Evolutionary conservation across 2,797 vertebrate genomes (phyloP).

Genomic region (Acridotheres tristis): DNA sequence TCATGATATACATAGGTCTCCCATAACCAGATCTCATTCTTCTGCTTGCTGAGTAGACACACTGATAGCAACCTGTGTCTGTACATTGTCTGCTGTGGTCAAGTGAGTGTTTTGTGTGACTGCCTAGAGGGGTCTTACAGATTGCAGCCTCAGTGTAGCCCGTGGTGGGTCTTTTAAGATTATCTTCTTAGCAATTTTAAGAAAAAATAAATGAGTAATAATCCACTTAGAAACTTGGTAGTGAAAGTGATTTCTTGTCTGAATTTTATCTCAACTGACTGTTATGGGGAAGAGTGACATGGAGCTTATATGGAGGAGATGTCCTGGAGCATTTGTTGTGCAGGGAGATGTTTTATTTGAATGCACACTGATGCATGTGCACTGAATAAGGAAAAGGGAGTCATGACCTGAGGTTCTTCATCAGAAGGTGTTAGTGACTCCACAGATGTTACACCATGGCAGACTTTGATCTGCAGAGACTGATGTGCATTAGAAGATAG

Average conservation of each 20-base stretch:
- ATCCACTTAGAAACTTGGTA: background rate
- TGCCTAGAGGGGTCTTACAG: background rate
- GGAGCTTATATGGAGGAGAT: background rate
- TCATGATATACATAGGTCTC: background rate
- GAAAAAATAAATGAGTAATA: background rate
- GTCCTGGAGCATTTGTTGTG: background rate
- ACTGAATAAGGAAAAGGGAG: background rate
- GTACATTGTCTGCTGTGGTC: background rate
- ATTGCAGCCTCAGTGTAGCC: background rate
- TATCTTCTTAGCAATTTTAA: background rate
- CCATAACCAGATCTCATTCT: background rate
- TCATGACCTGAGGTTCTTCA: background rate
- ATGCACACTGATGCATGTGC: background rate
- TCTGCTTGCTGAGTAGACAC: constrained; percentile 14
- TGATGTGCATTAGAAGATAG: background rate
- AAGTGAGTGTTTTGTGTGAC: background rate
- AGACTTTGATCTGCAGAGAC: background rate
- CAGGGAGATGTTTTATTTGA: background rate
- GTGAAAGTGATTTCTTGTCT: background rate
- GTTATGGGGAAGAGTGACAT: background rate
- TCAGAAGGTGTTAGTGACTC: background rate
- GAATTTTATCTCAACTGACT: background rate
- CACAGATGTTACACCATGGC: background rate
- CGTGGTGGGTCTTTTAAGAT: background rate
- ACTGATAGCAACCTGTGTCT: background rate